These are phyloP conservation scores for Pentalonia nigronervosa DNA, from an alignment of 1,140 invertebrate genomes.

Conservation along the genomic window DNA sequence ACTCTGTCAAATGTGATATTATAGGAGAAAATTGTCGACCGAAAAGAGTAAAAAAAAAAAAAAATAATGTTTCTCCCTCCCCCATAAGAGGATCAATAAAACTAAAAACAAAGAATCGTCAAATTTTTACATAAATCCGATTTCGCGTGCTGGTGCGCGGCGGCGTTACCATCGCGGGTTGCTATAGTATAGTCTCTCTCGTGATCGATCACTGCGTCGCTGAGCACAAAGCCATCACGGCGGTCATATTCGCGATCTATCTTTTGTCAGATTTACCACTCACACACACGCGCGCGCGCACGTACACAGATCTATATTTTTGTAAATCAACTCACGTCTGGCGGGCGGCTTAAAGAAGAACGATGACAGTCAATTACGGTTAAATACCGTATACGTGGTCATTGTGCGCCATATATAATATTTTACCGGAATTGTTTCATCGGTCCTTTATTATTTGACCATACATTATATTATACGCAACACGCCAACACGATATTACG, in stretches of 20 bases:
- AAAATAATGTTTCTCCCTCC: not conserved
- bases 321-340: conserved; percentile 29
- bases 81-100: not conserved
- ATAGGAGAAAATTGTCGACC: conserved; percentile 3
- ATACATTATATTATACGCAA: not conserved
- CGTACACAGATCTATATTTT: not conserved
- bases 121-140: not conserved
- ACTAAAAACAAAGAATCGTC: conserved; percentile 42
- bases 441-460: not conserved
- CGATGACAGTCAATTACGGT: conserved; percentile 10
- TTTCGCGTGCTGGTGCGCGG: too few species aligned
- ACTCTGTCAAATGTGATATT: conserved; percentile 20
- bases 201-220: not conserved
- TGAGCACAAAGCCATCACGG: not conserved
- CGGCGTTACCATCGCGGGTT: too few species aligned
- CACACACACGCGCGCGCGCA: not conserved
- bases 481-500: not conserved
- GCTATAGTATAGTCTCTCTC: not conserved
- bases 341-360: not conserved
- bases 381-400: conserved; percentile 1
- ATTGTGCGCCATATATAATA: not conserved
- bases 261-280: not conserved
- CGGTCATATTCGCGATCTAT: not conserved
- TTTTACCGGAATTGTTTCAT: conserved; percentile 16
- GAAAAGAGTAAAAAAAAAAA: conserved; percentile 26